These are phyloP conservation scores for Perca fluviatilis DNA, from an alignment of 2,113 vertebrate genomes.

Conservation along the genomic window DNA sequence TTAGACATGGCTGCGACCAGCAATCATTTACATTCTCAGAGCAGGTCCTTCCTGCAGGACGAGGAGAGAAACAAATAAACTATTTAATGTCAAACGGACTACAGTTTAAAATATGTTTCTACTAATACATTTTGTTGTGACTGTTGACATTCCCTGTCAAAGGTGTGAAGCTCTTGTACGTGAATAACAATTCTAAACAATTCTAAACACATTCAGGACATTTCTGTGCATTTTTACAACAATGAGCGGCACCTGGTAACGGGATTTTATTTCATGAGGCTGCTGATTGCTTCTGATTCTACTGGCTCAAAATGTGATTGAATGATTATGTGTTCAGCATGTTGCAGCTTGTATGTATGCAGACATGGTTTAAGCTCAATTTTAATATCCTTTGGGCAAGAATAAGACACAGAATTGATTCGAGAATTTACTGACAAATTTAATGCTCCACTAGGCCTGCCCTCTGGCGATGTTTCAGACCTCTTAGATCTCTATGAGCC, in stretches of 20 bases:
- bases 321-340: constrained; percentile 52
- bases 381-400: constrained; percentile 54
- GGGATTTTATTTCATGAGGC: constrained; percentile 38
- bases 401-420: constrained; percentile 59
- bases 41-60: constrained; percentile 81
- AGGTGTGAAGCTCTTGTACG: neutral
- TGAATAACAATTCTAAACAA: constrained; percentile 12
- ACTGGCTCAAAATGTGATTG: constrained; percentile 35
- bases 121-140: constrained; percentile 3
- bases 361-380: constrained; percentile 36
- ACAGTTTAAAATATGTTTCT: constrained; percentile 11
- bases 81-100: constrained; percentile 14
- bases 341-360: constrained; percentile 33
- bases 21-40: constrained; percentile 77
- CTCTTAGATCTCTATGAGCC: constrained; percentile 48
- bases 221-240: constrained; percentile 5
- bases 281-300: constrained; percentile 50
- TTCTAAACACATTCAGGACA: constrained; percentile 7
- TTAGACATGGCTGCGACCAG: constrained; percentile 82
- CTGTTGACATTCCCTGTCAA: neutral
- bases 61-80: constrained; percentile 44
- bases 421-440: constrained; percentile 67
- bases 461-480: constrained; percentile 66
- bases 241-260: constrained; percentile 20
- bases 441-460: constrained; percentile 59